These are phyloP conservation scores for Anniella stebbinsi DNA, from an alignment of 2,797 vertebrate genomes.

Conservation along the genomic window DNA sequence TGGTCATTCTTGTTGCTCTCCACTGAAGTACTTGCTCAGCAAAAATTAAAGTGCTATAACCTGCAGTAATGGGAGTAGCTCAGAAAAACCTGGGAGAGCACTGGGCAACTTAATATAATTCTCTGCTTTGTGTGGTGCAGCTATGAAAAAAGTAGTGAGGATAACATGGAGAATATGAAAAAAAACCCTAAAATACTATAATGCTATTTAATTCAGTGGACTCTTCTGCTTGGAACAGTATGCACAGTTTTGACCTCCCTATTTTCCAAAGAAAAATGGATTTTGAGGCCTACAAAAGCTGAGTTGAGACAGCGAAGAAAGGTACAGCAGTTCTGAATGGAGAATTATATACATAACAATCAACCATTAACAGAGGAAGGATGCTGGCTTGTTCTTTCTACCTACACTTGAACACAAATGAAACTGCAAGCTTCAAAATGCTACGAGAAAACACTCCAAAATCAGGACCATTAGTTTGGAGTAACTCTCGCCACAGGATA, in stretches of 20 bases:
- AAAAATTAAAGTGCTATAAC: neutral
- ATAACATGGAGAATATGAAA: neutral
- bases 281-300: constrained; percentile 44
- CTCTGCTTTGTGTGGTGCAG: neutral
- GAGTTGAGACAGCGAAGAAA: constrained; percentile 23
- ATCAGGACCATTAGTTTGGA: neutral
- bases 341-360: neutral
- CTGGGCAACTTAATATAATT: neutral
- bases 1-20: too few species aligned
- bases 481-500: neutral
- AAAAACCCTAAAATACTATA: neutral
- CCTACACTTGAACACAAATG: constrained; percentile 2
- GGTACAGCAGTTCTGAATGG: neutral
- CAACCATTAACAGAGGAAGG: neutral
- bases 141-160: neutral
- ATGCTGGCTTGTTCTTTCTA: neutral
- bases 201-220: neutral
- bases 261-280: neutral
- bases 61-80: neutral
- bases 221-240: neutral
- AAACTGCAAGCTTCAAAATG: neutral
- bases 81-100: neutral
- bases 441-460: neutral
- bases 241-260: neutral
- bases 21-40: neutral